These are phyloP conservation scores for Melipona beecheii DNA, from an alignment of 2,888 invertebrate species.

Conservation along the genomic window DNA sequence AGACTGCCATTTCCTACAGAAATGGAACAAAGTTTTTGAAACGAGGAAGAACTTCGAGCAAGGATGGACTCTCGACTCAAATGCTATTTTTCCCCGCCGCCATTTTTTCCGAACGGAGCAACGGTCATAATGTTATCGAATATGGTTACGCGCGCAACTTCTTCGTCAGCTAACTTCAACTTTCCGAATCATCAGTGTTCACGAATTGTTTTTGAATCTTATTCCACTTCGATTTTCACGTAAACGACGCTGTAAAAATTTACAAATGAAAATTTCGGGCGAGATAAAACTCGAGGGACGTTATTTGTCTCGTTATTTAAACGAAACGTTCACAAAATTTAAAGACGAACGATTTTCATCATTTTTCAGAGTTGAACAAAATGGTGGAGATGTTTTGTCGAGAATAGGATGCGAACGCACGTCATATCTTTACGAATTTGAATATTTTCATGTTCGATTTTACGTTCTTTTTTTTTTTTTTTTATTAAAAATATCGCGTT, in stretches of 20 bases:
- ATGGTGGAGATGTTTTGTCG: not conserved
- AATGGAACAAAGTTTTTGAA: not conserved
- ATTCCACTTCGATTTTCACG: not conserved
- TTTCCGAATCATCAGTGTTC: too few relatives aligned
- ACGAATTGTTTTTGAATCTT: not conserved
- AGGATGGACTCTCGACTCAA: conserved; percentile 53
- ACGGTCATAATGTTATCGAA: conserved; percentile 55
- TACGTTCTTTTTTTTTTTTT: too few relatives aligned
- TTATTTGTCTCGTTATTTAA: too few relatives aligned
- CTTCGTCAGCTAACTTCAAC: too few relatives aligned
- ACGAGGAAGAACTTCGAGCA: not conserved
- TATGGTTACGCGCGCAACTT: not conserved
- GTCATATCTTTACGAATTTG: not conserved
- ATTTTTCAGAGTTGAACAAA: not conserved
- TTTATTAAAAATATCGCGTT: not conserved
- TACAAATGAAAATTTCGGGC: not conserved
- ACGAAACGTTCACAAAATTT: too few relatives aligned
- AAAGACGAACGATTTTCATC: not conserved
- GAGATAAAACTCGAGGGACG: not conserved
- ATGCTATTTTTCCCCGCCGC: not conserved
- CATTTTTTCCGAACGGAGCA: conserved; percentile 25
- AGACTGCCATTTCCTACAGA: not conserved
- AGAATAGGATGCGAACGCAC: not conserved
- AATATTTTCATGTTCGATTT: not conserved
- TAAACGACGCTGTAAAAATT: not conserved